Base-by-base conservation (phyloP, 1,140 invertebrate genomes). In the Drosophila equinoxialis region DNA sequence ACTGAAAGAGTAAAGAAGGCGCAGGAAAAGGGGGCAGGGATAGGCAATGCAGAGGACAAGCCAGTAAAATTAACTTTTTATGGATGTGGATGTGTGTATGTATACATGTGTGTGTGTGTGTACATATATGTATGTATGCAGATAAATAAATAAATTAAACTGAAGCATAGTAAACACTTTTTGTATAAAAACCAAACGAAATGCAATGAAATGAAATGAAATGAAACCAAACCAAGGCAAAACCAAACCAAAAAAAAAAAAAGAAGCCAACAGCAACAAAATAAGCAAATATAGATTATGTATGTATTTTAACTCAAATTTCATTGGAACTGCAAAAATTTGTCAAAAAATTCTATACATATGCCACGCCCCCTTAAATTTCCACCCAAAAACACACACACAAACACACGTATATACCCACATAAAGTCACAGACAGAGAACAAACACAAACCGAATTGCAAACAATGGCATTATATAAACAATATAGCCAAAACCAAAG, bases 121-220 rank as follows among this genome's bases (percentile, higher is more conserved):
- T 48, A 48, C 17, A n/a, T 48, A 3, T 48, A 17, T 48, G 4
- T 48, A 71, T 74, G 70, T 78, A 37, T 35, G 10, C 42, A 33
- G 65, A 45, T 71, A 51, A 74, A 79, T 73, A 86, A 86, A 76
- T 72, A 71, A 79, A 85, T 45, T 72, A 57, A 65, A 68, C 70
- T 77, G 70, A 85, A 75, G 64, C 76, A 79, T 74, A 59, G 71
- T 76, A 78, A 65, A 67, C 64, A 41, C 66, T 66, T 77, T 81
- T 71, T 73, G 75, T 77, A 77, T 75, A 65, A 77, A 59, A 71
- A 62, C 67, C 58, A 61, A 71, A 77, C 45, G 17, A 51, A 51
- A 51, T 20, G 17, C 20, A 48, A 48, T 17, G 14, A 17, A 51
- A 48, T 17, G 14, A 17, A 51, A 48, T 17, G 14, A 17, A 51